Percentiles rank a stretch among this genome's conserved stretches.
Conservation (phyloP, 1,140 invertebrate genomes). For the Mercenaria mercenaria region DNA sequence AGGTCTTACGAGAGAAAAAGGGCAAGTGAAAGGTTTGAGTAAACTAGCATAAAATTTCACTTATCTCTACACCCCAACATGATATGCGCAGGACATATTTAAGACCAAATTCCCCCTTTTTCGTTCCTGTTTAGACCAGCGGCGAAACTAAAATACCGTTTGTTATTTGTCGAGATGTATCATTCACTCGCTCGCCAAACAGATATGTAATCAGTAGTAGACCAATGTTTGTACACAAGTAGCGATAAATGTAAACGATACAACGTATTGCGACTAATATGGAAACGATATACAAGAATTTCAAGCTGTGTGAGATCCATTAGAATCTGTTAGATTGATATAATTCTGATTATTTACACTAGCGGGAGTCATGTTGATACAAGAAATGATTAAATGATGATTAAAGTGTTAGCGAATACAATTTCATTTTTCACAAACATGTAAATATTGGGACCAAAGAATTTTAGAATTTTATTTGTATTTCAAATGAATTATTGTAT, state of each 20-base stretch:
- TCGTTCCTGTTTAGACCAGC: no score
- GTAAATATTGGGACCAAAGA: not conserved
- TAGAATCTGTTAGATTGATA: conserved; percentile 8
- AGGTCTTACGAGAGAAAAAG: no score
- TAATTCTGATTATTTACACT: conserved; percentile 25
- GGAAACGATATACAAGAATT: not conserved
- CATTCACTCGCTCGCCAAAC: not conserved
- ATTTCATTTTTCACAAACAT: not conserved
- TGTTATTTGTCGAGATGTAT: no score
- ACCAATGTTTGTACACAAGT: conserved; percentile 21
- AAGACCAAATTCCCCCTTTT: no score
- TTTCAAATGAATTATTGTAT: not conserved
- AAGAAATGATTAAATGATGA: not conserved
- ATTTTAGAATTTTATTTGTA: not conserved
- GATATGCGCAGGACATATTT: no score
- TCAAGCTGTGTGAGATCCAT: not conserved
- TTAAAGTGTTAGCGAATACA: conserved; percentile 1
- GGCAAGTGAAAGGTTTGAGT: no score
- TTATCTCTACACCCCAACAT: no score
- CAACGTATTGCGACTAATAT: not conserved
- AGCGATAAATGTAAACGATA: conserved; percentile 2
- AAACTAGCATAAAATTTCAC: no score
- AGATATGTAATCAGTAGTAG: conserved; percentile 24
- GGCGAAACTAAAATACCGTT: no score
- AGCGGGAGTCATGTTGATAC: not conserved